These are phyloP conservation scores for Ormia ochracea DNA, from an alignment of 2,888 invertebrate genomes.

Conservation along the genomic window DNA sequence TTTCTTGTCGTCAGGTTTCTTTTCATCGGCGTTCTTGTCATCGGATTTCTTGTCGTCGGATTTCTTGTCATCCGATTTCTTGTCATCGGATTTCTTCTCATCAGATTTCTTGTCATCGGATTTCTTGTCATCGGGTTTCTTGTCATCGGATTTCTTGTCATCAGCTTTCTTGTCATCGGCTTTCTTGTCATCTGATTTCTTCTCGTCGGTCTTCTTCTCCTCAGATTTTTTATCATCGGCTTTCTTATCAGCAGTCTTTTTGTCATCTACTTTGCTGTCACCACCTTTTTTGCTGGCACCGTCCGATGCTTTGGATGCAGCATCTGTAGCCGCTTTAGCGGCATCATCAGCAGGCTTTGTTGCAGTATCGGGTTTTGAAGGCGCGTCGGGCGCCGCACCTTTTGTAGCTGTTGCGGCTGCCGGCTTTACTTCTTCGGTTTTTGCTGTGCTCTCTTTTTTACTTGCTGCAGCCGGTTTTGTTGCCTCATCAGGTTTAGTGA, in stretches of 20 bases:
- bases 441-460: conserved; percentile 69
- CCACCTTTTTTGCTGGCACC: too few species aligned
- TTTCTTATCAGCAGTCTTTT: conserved; percentile 60
- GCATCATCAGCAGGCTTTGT: conserved; percentile 67
- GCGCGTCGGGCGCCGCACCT: conserved; percentile 65
- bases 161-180: conserved; percentile 60
- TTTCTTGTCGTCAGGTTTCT: conserved; percentile 63
- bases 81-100: conserved; percentile 62
- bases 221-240: conserved; percentile 58
- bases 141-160: conserved; percentile 63
- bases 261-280: too few species aligned
- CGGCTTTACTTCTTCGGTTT: conserved; percentile 69
- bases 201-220: conserved; percentile 64
- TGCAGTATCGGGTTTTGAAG: conserved; percentile 69
- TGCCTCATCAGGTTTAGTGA: conserved; percentile 70
- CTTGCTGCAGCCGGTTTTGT: conserved; percentile 71
- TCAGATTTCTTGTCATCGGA: too few species aligned
- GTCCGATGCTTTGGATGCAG: conserved; percentile 67
- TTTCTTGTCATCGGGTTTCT: conserved; percentile 66
- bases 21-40: conserved; percentile 62
- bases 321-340: conserved; percentile 67
- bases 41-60: conserved; percentile 63
- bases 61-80: conserved; percentile 58
- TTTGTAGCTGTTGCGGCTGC: conserved; percentile 66
- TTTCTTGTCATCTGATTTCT: conserved; percentile 64